Evolutionary conservation across 2,797 vertebrate genomes (phyloP), one percentile per base, ranked within the genome.

Genomic region (Enteromius radiatus): DNA sequence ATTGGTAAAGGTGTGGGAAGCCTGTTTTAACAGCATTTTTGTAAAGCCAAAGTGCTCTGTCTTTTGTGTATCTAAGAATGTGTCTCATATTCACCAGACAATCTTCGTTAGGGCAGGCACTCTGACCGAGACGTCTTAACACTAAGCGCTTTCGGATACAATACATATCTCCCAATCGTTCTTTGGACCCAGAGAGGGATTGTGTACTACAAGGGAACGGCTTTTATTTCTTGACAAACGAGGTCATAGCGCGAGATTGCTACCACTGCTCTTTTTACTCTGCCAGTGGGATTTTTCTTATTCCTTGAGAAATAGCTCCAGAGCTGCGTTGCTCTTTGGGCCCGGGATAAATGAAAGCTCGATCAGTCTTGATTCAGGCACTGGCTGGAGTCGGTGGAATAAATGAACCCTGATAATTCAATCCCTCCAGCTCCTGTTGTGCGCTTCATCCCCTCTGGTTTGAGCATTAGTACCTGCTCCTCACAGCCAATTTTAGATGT

Each of bases 321-420:
- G 31, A 85, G 74, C 80, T 61, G 69, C 23, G 63, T 54, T 86
- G 67, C 85, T 88, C 78, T 79, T 78, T 88, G 78, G 88, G 85
- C 81, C 83, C 63, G 74, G 82, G 84, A 86, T 75, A 80, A 89
- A 84, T 70, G 81, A 87, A 81, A 83, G 86, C 71, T 78, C 88
- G 86, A 90, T 92, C 91, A 90, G 80, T 91, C 91, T 89, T 91
- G 85, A 92, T 92, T 91, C 85, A 38, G 83, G 84, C 81, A 85
- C 88, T 89, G 84, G 86, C 85, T 79, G 85, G 59, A 88, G 87
- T 85, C 80, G 86, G 85, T 87, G 85, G 88, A 91, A 91, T 89
- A 91, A 91, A 90, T 90, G 86, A 91, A 89, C 82, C 85, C 79
- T 85, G 88, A 87, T 92, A 85, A 91, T 91, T 89, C 88, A 88